Evolutionary conservation across 2,797 vertebrate genomes (phyloP).

Genomic region (Gila robusta): DNA sequence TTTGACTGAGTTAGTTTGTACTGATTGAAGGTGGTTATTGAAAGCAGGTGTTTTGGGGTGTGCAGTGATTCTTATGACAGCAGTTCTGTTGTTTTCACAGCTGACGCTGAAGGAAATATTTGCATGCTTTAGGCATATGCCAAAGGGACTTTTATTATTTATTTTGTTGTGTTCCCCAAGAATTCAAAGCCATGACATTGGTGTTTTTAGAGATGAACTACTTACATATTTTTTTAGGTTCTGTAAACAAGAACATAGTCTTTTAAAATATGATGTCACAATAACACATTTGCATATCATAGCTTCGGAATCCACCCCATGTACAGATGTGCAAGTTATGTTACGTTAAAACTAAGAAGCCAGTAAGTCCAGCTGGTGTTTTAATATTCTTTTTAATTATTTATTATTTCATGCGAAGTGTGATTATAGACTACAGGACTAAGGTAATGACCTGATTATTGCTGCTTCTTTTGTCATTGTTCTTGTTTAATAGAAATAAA

Average conservation of each 20-base stretch:
- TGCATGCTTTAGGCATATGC: not conserved
- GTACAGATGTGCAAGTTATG: not conserved
- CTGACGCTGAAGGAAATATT: not conserved
- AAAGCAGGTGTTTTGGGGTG: not conserved
- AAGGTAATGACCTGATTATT: slow-evolving; percentile 12
- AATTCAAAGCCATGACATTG: not conserved
- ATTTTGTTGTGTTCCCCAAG: not conserved
- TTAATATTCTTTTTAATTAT: not conserved
- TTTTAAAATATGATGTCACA: not conserved
- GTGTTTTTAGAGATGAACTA: not conserved
- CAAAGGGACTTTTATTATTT: not conserved
- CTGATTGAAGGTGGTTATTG: not conserved
- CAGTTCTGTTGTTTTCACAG: not conserved
- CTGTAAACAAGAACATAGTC: not conserved
- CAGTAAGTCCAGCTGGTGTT: not conserved
- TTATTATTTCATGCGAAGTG: not conserved
- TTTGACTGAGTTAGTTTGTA: not conserved
- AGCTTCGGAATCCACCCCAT: not conserved
- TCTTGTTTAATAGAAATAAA: not conserved
- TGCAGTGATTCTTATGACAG: not conserved
- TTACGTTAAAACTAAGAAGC: not conserved
- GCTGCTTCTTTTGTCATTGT: not conserved
- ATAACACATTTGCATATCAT: not conserved
- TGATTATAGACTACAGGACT: not conserved
- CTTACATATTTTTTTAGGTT: not conserved